Evolutionary conservation across 2,113 vertebrate species (phyloP), one percentile per base, ranked within the genome.

Genomic region (Sinocyclocheilus rhinocerous): DNA sequence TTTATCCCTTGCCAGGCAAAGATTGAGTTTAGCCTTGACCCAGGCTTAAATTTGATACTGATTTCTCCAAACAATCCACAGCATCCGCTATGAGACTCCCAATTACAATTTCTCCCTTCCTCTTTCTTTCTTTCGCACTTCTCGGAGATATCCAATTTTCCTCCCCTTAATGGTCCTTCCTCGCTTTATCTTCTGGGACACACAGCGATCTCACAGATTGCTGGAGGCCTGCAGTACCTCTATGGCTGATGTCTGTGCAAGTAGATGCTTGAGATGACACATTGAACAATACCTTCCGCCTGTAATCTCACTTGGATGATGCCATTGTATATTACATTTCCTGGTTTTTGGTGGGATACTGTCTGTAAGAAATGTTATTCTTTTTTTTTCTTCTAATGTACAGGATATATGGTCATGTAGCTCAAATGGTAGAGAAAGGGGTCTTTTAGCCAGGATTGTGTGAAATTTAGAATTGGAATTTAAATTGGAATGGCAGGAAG

Each of bases 111-210:
- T 42, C 81, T 61, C 39, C n/a, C 70, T 82, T 76, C 50, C 81
- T 48, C 75, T 72, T 81, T 75, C 69, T 82, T 76, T 82, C 84
- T 69, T 73, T 81, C 80, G 39, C 89, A 85, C 70, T 88, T 87
- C 87, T 85, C 63, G 87, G 86, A 83, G 87, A 89, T 86, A 90
- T 90, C 88, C 88, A 90, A 87, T 90, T 87, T 88, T 90, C 81
- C 78, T 20, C 75, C 83, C 89, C 88, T 85, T 76, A 89, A 81
- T 87, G 85, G 86, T 50, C 83, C 80, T 57, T 76, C 75, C 55
- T 88, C 39, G 59, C 83, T 89, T 87, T 78, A 48, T 88, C 88
- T 85, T 45, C 59, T 61, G 52, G 86, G 87, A 88, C 88, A 89
- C 77, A 33, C 36, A 50, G 87, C 84, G 79, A 84, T 87, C 73